Evolutionary conservation across 2,797 vertebrate species (phyloP), one percentile per base, ranked within the genome.

Genomic region (Bradypus variegatus): DNA sequence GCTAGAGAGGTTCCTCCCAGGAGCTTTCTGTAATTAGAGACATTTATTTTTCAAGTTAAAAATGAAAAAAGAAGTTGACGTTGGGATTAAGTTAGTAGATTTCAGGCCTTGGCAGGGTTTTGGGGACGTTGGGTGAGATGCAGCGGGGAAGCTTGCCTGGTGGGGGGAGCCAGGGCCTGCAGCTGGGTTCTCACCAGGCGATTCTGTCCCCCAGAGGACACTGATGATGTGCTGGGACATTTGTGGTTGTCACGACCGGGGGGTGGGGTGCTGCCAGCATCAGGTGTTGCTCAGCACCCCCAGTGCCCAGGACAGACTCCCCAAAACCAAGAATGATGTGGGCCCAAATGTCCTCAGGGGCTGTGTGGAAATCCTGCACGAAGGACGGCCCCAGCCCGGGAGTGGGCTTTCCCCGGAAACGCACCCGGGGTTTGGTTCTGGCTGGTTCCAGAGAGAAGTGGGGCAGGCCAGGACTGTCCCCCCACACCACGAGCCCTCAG

Each of bases 401-500:
- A 41, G n/a, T 38, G 2, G 48, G 1, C 16, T 36, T 45, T 88
- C 67, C 33, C 33, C 19, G 53, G 36, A 80, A 31, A 48, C 11
- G 8, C 11, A 23, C 7, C 6, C 8, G 41, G 41, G 21, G 19
- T 73, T 60, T 11, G 4, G 29, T 45, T n/a, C 50, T n/a, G 16
- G 2, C 2, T 1, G 86, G 27, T 23, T 53, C 27, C 21, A 25
- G 19, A 19, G 25, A 60, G 53, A 10, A 23, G 81, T 18, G 5
- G 10, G 55, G 41, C 33, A 55, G 48, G 38, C n/a, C 0, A 0
- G 33, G 33, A 67, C 41, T 60, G 31, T 7, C 75, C 36, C 2
- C 1, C 0, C 7, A 23, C 67, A 55, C 41, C 41, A 33, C 0
- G 0, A 15, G 31, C 33, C 64, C 62, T 50, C 3, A 11, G 11